Evolutionary conservation across 2,113 vertebrate species (phyloP), one percentile per base, ranked within the genome.

Genomic region (Anoplopoma fimbria): DNA sequence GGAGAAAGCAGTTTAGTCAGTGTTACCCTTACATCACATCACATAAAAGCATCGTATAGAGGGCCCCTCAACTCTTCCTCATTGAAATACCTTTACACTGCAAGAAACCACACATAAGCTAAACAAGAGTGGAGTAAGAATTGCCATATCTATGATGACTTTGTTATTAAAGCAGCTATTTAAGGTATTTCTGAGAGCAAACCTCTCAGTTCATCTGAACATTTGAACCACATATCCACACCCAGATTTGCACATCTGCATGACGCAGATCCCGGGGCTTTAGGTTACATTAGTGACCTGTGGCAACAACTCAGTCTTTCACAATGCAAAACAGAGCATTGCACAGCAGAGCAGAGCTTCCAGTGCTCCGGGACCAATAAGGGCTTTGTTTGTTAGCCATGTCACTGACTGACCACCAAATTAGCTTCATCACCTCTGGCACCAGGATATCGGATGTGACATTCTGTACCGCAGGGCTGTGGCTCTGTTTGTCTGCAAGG

Each of bases 371-470:
- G 91, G 92, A 88, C 89, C 91, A 90, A 91, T 78, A 77, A 89
- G 85, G 87, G 89, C 90, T 91, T 91, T 93, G 92, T 93, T 94
- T 91, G 89, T 94, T 92, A 92, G 89, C 91, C 86, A 93, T 92
- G 94, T 94, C 93, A 85, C 85, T 81, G 91, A 93, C 91, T 91
- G 93, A 93, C 93, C 94, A 87, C 89, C 90, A 92, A 93, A 94
- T 94, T 94, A 93, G 93, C 91, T 90, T 93, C 90, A 93, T 93
- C 91, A 94, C 93, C 93, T 89, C 88, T 94, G 92, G 92, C 91
- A 92, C 81, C 82, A 79, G 77, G 89, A 94, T 89, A 90, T 93
- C 42, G 34, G 82, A 90, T 88, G 88, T 94, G 94, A 95, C 94
- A 94, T 90, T 70, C 75, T 79, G 69, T 60, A 89, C 90, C 91